These are phyloP conservation scores for Microctenopoma lineatum DNA, from an alignment of 2,797 vertebrate genomes.

Conservation along the genomic window DNA sequence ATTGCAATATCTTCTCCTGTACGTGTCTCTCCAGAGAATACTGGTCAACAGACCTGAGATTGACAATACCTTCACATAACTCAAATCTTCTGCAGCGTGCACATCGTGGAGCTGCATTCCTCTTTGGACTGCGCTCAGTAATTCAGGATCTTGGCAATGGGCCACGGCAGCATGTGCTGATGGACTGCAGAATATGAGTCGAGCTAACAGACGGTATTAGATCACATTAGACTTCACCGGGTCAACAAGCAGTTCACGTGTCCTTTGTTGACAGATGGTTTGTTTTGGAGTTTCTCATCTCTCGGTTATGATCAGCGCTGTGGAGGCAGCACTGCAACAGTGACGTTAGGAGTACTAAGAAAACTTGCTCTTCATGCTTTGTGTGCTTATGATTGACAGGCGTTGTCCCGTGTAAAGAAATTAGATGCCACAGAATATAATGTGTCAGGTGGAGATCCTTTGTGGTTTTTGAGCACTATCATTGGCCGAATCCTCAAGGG, in stretches of 20 bases:
- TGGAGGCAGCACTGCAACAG: conserved; percentile 8
- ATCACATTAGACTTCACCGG: conserved; percentile 38
- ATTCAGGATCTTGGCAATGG: conserved; percentile 39
- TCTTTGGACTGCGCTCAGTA: conserved; percentile 15
- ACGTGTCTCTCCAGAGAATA: conserved; percentile 3
- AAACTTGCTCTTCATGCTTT: background rate
- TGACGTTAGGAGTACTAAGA: background rate
- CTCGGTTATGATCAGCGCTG: conserved; percentile 27
- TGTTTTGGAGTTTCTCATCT: conserved; percentile 38
- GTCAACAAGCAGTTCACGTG: conserved; percentile 35
- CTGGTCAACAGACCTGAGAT: conserved; percentile 1
- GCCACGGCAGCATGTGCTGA: conserved; percentile 52
- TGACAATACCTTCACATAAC: conserved; percentile 23
- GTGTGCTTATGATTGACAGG: conserved; percentile 18
- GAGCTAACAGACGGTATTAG: conserved; percentile 57
- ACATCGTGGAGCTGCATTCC: conserved; percentile 38
- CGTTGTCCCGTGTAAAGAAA: conserved; percentile 9
- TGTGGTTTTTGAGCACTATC: conserved; percentile 56
- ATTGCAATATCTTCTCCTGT: background rate
- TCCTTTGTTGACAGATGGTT: conserved; percentile 45
- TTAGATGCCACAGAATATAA: conserved; percentile 35
- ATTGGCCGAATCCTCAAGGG: conserved; percentile 60
- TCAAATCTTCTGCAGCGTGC: conserved; percentile 19
- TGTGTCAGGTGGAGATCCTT: conserved; percentile 58
- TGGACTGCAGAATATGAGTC: conserved; percentile 64